These are phyloP conservation scores for Iguana delicatissima DNA, from an alignment of 2,797 vertebrate species.

Conservation along the genomic window DNA sequence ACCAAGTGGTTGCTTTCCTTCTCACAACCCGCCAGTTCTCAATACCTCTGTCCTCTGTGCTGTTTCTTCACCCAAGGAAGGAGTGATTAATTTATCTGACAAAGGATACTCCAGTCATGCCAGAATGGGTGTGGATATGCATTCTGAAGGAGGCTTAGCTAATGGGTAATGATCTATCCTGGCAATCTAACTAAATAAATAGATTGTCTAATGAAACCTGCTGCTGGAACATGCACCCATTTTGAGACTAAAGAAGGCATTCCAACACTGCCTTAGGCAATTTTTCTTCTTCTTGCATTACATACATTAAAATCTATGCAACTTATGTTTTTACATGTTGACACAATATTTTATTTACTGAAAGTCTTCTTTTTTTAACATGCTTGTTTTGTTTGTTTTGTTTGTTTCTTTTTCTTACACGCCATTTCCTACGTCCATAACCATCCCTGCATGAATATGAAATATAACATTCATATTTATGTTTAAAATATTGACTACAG, in stretches of 20 bases:
- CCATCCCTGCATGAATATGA: neutral
- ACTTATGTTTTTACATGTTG: neutral
- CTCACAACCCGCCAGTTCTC: neutral
- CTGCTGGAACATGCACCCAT: neutral
- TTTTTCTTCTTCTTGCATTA: neutral
- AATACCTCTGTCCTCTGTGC: neutral
- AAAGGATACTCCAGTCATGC: neutral
- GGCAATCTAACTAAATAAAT: conserved; percentile 27
- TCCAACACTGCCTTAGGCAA: neutral
- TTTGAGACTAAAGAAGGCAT: conserved; percentile 16
- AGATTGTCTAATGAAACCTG: conserved; percentile 7
- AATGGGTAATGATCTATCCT: neutral
- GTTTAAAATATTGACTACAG: neutral
- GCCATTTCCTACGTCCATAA: neutral
- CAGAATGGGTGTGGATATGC: neutral
- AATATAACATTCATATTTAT: neutral
- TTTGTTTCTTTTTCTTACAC: neutral
- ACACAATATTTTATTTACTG: neutral
- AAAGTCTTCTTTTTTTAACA: neutral
- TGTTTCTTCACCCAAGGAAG: neutral
- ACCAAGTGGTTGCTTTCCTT: neutral
- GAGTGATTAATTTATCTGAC: neutral
- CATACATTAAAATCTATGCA: neutral
- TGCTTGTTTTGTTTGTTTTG: neutral
- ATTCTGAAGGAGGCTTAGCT: neutral